Evolutionary conservation across 2,888 invertebrate genomes (phyloP).

Genomic region (Polydrusus cervinus): DNA sequence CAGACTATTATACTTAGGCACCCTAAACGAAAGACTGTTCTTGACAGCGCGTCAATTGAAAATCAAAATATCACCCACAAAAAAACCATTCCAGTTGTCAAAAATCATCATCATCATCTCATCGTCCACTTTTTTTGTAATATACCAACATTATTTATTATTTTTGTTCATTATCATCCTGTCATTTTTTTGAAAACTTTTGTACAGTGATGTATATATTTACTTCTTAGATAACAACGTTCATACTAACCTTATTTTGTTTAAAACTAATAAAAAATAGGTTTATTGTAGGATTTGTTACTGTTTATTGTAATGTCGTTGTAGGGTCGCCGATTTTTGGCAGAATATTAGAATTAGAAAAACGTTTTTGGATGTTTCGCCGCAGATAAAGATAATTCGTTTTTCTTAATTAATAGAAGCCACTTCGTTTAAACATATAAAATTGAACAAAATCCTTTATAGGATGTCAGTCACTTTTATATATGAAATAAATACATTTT

Average conservation of each 20-base stretch:
- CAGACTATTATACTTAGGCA: too few species aligned
- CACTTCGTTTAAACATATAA: too few species aligned
- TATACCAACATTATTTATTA: constrained; percentile 51
- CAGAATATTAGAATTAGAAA: too few species aligned
- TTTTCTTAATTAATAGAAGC: too few species aligned
- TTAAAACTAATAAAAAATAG: constrained; percentile 5
- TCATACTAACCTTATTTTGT: constrained; percentile 25
- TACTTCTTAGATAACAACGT: constrained; percentile 42
- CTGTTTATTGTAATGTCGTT: not conserved
- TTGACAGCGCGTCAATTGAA: constrained; percentile 32
- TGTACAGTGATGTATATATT: constrained; percentile 49
- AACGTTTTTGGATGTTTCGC: too few species aligned
- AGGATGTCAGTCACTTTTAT: too few species aligned
- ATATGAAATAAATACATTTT: too few species aligned
- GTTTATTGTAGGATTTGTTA: not conserved
- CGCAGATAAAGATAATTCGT: too few species aligned
- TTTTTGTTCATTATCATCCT: constrained; percentile 39
- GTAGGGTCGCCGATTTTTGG: not conserved
- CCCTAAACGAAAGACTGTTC: not conserved
- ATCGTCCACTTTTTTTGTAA: constrained; percentile 40
- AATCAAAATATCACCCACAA: constrained; percentile 32
- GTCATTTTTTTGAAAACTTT: constrained; percentile 41
- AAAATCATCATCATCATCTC: constrained; percentile 24
- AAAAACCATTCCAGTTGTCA: constrained; percentile 39
- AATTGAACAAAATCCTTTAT: too few species aligned